Percentiles rank a stretch among this genome's conserved stretches.
phyloP scores from a whole-genome alignment of 2,888 invertebrate species.

The Hirtodrosophila confusa region DNA sequence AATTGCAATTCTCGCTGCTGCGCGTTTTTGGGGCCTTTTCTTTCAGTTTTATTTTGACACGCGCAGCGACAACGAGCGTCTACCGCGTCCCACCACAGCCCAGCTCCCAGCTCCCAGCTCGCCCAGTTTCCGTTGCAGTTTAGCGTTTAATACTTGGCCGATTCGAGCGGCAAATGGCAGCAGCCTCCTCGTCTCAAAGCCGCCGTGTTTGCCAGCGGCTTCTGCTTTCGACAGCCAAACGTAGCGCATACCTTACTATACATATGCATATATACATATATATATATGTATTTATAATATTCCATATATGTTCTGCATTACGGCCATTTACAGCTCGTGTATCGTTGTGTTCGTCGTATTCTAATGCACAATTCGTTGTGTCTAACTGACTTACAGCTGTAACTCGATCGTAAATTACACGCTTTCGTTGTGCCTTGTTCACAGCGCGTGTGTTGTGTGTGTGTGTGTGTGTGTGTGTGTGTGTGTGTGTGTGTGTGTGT shows the following conservation, averaged over 20 bases:
- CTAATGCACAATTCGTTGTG: slow-evolving; percentile 13
- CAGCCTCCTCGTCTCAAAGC: neutral
- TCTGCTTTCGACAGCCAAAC: slow-evolving; percentile 6
- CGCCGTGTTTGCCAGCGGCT: slow-evolving; percentile 10
- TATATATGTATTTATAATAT: too few species aligned
- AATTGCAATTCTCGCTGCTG: slow-evolving; percentile 63
- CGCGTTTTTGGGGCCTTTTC: slow-evolving; percentile 58
- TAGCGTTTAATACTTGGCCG: neutral
- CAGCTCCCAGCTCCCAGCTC: slow-evolving; percentile 5
- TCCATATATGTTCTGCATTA: slow-evolving; percentile 5
- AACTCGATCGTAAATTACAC: slow-evolving; percentile 59
- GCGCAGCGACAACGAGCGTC: slow-evolving; percentile 67
- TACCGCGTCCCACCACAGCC: slow-evolving; percentile 25
- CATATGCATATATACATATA: neutral
- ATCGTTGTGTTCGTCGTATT: slow-evolving; percentile 22
- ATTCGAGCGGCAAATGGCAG: neutral
- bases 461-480: slow-evolving; percentile 18
- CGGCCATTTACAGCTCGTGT: slow-evolving; percentile 10
- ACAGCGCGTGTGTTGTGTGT: neutral
- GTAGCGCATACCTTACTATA: slow-evolving; percentile 4
- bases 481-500: slow-evolving; percentile 6
- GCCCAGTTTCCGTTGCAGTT: slow-evolving; percentile 11
- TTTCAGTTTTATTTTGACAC: slow-evolving; percentile 74
- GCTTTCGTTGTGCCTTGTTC: slow-evolving; percentile 26
- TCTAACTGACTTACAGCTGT: slow-evolving; percentile 35